Conservation (phyloP, 2,113 vertebrate genomes). For the Pterophyllum scalare region DNA sequence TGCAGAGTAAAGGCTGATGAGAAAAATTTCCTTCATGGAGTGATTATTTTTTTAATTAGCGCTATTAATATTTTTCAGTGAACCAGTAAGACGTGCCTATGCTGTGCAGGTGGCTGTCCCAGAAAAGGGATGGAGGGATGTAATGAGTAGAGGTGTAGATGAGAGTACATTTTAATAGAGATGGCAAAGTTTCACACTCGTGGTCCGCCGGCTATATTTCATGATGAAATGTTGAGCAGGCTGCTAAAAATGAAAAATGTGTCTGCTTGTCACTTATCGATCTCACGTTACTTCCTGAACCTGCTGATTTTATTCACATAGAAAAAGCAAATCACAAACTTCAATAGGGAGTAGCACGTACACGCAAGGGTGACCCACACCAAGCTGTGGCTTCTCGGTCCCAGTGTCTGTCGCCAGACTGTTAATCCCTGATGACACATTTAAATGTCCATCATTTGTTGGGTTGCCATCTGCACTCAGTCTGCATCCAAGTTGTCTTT, state of each 20-base stretch:
- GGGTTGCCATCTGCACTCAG: background rate
- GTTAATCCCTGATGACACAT: background rate
- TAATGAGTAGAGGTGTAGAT: constrained; percentile 7
- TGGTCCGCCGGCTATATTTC: constrained; percentile 20
- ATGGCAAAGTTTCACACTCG: constrained; percentile 8
- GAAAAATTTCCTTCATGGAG: constrained; percentile 15
- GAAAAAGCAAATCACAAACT: background rate
- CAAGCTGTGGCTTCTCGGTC: background rate
- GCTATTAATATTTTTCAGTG: constrained; percentile 57
- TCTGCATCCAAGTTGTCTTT: background rate
- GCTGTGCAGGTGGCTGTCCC: background rate
- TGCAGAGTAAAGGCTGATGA: constrained; percentile 19
- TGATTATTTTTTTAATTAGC: constrained; percentile 63
- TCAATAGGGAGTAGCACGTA: background rate
- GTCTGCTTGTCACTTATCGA: constrained; percentile 1
- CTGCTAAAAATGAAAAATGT: constrained; percentile 43
- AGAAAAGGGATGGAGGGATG: constrained; percentile 29
- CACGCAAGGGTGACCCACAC: background rate
- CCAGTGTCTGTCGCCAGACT: background rate
- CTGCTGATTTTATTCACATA: background rate
- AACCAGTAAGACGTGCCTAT: constrained; percentile 1
- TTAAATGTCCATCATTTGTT: background rate
- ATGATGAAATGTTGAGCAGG: constrained; percentile 13
- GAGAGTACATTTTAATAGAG: constrained; percentile 31
- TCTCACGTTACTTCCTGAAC: background rate